Evolutionary conservation across 2,888 invertebrate species (phyloP).

Genomic region (Dynastes hyllus): DNA sequence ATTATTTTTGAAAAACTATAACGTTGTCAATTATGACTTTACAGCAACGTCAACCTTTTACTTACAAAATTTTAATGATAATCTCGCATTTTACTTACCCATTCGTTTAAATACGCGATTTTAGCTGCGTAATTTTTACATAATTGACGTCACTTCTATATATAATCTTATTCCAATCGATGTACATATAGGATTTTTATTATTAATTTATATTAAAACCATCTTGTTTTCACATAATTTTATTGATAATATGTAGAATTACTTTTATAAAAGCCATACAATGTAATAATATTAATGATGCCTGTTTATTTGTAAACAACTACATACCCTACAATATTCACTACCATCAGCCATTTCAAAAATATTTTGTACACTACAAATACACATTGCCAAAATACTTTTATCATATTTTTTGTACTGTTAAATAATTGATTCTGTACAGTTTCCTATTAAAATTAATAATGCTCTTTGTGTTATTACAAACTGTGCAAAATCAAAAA

Average conservation of each 20-base stretch:
- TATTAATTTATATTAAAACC: slow-evolving; percentile 25
- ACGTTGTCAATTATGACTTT: not conserved
- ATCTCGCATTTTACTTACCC: not conserved
- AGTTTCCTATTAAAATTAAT: slow-evolving; percentile 36
- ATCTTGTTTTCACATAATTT: slow-evolving; percentile 30
- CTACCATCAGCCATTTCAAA: slow-evolving; percentile 60
- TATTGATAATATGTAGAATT: slow-evolving; percentile 43
- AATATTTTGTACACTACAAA: slow-evolving; percentile 61
- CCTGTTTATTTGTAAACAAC: slow-evolving; percentile 56
- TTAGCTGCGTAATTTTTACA: slow-evolving; percentile 38
- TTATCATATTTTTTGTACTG: slow-evolving; percentile 54
- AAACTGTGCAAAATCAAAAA: slow-evolving; percentile 40
- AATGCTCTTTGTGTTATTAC: slow-evolving; percentile 16
- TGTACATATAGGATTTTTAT: slow-evolving; percentile 3
- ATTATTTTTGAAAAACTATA: slow-evolving; percentile 22
- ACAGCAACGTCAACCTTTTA: not conserved
- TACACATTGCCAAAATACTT: slow-evolving; percentile 62
- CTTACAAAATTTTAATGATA: not conserved
- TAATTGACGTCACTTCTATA: slow-evolving; percentile 52
- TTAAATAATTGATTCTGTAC: slow-evolving; percentile 39
- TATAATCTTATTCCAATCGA: slow-evolving; percentile 44
- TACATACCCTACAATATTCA: slow-evolving; percentile 58
- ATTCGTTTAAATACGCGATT: not conserved
- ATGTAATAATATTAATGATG: slow-evolving; percentile 54
- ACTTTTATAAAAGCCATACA: slow-evolving; percentile 62